Evolutionary conservation across 2,113 vertebrate species (phyloP), one percentile per base, ranked within the genome.

Genomic region (Cebidichthys violaceus): DNA sequence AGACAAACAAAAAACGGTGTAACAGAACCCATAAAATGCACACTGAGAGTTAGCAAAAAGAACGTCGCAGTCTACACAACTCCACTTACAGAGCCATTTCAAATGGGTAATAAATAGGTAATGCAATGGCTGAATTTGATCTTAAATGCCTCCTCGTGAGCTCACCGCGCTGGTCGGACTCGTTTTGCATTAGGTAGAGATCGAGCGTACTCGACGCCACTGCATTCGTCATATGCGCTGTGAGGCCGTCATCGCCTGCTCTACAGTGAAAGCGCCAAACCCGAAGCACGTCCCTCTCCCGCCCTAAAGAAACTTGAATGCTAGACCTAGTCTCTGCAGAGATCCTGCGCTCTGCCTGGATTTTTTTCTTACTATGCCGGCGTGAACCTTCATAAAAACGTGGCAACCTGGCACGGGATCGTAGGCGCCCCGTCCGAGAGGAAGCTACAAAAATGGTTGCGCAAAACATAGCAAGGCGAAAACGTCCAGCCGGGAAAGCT

Each of bases 171-270:
- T 62, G 39, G 6, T 59, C 9, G 33, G 22, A 75, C 15, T 59
- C 3, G 64, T 85, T 85, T n/a, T 61, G 54, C 75, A 82, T 69
- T 68, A 22, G 20, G 0, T 15, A 13, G 18, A 81, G 65, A 75
- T 4, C 52, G 15, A 55, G 35, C 54, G 67, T 22, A 24, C 17
- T 1, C 22, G 9, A 47, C 11, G 11, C 31, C 69, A 27, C 22
- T 3, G n/a, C 81, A 88, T 82, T 59, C 68, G 74, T 79, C 81
- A 82, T n/a, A n/a, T 37, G 27, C 10, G 22, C n/a, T 15, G 27
- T 27, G 37, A 54, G 11, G 14, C 24, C 3, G 7, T 27, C 70
- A 59, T 37, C 10, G 0, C 27, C 33, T 15, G 77, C 73, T 54
- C 70, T 45, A 35, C 55, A 37, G 70, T 2, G 35, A 35, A 10